Evolutionary conservation across 1,140 invertebrate species (phyloP).

Genomic region (Monochamus saltuarius): DNA sequence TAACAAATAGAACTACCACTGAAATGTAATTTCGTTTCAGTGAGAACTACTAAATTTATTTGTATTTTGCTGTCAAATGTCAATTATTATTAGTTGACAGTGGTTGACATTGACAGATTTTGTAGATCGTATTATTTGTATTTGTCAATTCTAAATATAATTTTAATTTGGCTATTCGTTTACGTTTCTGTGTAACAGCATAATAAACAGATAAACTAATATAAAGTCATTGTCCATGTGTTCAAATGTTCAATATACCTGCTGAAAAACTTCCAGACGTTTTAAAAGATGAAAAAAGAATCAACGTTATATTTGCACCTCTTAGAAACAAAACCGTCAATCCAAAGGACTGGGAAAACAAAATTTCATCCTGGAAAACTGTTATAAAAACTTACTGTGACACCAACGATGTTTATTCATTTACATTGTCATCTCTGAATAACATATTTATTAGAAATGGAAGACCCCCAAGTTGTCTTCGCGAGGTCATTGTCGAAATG

Average conservation of each 20-base stretch:
- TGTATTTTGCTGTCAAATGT: too few species aligned
- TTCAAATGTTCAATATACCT: conserved; percentile 39
- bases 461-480: conserved; percentile 49
- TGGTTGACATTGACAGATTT: too few species aligned
- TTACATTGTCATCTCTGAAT: conserved; percentile 47
- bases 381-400: conserved; percentile 52
- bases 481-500: conserved; percentile 49
- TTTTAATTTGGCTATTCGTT: too few species aligned
- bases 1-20: too few species aligned
- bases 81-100: too few species aligned
- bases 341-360: conserved; percentile 55
- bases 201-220: too few species aligned
- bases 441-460: conserved; percentile 51
- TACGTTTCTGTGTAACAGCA: too few species aligned
- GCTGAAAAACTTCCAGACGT: conserved; percentile 48
- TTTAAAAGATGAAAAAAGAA: conserved; percentile 54
- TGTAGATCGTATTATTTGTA: too few species aligned
- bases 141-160: too few species aligned
- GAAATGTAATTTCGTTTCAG: too few species aligned
- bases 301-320: conserved; percentile 54
- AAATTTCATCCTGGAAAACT: conserved; percentile 56
- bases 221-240: too few species aligned
- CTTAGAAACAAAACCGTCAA: conserved; percentile 53
- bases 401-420: conserved; percentile 43
- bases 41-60: too few species aligned